Conservation (phyloP, 1,140 invertebrate species). For the Brachionus calyciflorus region DNA sequence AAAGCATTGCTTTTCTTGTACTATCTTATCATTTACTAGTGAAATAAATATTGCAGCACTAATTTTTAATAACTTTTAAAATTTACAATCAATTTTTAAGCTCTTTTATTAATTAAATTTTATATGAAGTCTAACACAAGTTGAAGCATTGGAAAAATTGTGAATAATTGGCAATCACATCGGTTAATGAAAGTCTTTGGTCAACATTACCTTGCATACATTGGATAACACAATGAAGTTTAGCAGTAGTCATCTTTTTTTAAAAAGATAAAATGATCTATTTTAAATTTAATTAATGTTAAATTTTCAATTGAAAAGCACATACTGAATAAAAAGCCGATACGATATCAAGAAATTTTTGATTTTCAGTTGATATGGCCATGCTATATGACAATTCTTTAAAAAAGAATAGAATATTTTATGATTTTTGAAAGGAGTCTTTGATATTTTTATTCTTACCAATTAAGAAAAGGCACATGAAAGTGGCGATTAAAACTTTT, state of each 20-base stretch:
- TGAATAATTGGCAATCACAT: slow-evolving; percentile 1
- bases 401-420: neutral
- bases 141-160: slow-evolving; percentile 40
- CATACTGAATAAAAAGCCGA: slow-evolving; percentile 17
- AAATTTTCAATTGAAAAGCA: neutral
- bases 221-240: slow-evolving; percentile 37
- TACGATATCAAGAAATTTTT: slow-evolving; percentile 1
- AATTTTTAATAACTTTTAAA: too few species aligned
- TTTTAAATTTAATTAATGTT: neutral
- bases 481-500: too few species aligned
- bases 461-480: too few species aligned
- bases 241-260: neutral
- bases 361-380: neutral
- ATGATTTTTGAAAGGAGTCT: neutral
- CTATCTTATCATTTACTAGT: too few species aligned
- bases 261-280: too few species aligned
- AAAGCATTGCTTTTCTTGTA: too few species aligned
- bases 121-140: slow-evolving; percentile 2
- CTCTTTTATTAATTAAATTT: too few species aligned
- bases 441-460: too few species aligned
- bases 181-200: neutral
- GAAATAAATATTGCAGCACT: too few species aligned
- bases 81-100: too few species aligned
- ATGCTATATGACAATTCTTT: neutral
- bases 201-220: slow-evolving; percentile 41